Base-by-base conservation (phyloP, 1,140 invertebrate species). In the Tachypleus tridentatus region DNA sequence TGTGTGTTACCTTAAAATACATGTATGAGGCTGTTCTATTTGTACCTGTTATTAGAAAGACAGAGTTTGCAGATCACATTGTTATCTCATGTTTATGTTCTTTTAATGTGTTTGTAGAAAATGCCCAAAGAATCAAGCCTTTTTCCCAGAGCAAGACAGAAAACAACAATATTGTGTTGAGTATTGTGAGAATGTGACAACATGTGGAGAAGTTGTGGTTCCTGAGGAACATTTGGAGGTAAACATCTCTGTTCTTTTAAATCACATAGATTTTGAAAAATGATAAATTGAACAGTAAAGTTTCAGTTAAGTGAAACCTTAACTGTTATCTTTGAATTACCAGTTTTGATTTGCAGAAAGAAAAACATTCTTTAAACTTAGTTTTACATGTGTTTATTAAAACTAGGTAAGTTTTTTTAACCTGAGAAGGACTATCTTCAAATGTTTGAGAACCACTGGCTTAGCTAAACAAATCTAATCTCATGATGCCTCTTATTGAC, bases 121-220 rank as follows among this genome's bases (percentile, higher is more conserved):
- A 70, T 83, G 70, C 64, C 77, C 5, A 65, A 76, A 67, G 73
- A 78, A 77, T 65, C 68, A 74, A 61, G 74, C 79, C 49, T 73
- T 76, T 60, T 79, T 77, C 69, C 71, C 72, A n/a, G 64, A 71
- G 50, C 68, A 70, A 5, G 69, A 88, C 71, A 57, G 57, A 11
- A 85, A 86, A 9, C 81, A 86, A 69, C 88, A 89, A 4, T 91
- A 93, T 74, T 98, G 95, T 75, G 91, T 91, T 70, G 86, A 89
- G 68, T 80, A 83, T 0, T 98, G 95, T 79, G 86, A 87, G 70
- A 74, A 82, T 3, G 83, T 82, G 58, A 97, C 94, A 0, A 89
- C 90, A 83, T 98, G 95, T 77, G 95, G 95, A 0, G 94, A 98
- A 77, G 91, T 97, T 4, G 79, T 82, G 69, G 92, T 98, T 6